These are phyloP conservation scores for Microctonus aethiopoides DNA, from an alignment of 2,888 invertebrate genomes.

Conservation along the genomic window DNA sequence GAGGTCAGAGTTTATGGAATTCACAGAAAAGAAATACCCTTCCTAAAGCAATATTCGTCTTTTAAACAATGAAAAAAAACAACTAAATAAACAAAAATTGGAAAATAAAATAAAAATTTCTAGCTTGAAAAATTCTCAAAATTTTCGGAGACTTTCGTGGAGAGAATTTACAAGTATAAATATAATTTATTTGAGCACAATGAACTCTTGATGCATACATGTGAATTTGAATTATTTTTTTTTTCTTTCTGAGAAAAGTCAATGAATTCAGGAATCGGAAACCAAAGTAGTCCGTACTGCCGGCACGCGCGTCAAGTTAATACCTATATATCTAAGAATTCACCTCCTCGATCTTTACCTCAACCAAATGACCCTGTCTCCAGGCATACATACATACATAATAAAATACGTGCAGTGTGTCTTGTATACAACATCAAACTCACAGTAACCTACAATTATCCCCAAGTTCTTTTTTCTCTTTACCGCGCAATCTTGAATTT, in stretches of 20 bases:
- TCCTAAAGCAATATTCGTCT: slow-evolving; percentile 34
- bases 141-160: neutral
- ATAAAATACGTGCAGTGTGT: neutral
- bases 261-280: too few relatives aligned
- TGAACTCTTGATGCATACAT: neutral
- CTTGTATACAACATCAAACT: neutral
- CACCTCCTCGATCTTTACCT: too few relatives aligned
- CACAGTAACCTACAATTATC: neutral
- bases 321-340: too few relatives aligned
- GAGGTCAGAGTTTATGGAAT: slow-evolving; percentile 58
- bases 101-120: neutral
- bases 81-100: neutral
- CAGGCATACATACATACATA: neutral
- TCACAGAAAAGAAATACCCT: slow-evolving; percentile 48
- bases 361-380: too few relatives aligned
- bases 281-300: too few relatives aligned
- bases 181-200: neutral
- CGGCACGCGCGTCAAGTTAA: too few relatives aligned
- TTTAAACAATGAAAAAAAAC: neutral
- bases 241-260: too few relatives aligned
- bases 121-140: neutral
- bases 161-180: neutral
- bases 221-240: neutral
- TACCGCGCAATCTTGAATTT: neutral
- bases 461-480: neutral